Evolutionary conservation across 2,888 invertebrate genomes (phyloP).

Genomic region (Meteorus cinctellus): DNA sequence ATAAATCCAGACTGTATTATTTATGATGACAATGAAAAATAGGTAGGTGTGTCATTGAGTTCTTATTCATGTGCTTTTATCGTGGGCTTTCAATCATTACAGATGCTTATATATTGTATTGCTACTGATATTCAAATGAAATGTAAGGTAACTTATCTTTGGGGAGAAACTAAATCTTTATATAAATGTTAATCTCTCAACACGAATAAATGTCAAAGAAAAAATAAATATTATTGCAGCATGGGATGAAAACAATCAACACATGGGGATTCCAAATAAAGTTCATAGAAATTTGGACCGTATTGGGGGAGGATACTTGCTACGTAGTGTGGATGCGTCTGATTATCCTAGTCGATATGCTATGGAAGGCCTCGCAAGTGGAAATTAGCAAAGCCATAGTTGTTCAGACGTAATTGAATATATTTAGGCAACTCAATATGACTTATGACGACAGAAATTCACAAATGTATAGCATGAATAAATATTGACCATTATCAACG

Average conservation of each 20-base stretch:
- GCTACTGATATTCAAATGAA: not conserved
- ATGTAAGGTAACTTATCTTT: not conserved
- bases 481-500: not conserved
- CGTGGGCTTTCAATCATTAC: not conserved
- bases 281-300: conserved; percentile 64
- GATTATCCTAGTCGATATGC: conserved; percentile 39
- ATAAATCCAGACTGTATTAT: not conserved
- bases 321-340: conserved; percentile 68
- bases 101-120: not conserved
- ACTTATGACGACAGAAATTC: not conserved
- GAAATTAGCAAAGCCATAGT: not conserved
- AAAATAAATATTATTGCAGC: conserved; percentile 46
- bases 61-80: not conserved
- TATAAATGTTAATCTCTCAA: not conserved
- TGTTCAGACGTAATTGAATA: not conserved
- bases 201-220: not conserved
- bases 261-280: conserved; percentile 67
- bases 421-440: not conserved
- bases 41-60: conserved; percentile 6
- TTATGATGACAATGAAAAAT: conserved; percentile 9
- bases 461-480: not conserved
- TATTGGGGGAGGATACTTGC: conserved; percentile 67
- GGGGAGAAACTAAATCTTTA: not conserved
- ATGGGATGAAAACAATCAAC: conserved; percentile 62
- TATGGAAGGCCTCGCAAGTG: conserved; percentile 59